phyloP scores from a whole-genome alignment of 2,888 invertebrate species.

The Celastrina argiolus region DNA sequence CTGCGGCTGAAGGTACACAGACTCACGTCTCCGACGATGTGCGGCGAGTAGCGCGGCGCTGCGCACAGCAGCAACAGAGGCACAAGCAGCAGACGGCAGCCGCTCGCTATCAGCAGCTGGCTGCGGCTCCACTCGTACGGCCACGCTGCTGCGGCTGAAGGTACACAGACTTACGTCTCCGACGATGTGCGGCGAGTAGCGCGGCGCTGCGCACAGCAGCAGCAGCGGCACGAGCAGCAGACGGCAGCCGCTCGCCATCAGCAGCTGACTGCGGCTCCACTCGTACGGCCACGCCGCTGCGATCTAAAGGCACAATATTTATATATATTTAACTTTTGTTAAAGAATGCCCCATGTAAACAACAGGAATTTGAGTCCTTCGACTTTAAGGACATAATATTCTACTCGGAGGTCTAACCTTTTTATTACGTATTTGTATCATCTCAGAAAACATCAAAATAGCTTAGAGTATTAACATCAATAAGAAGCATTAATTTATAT shows the following conservation, averaged over 20 bases:
- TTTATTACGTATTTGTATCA: no score
- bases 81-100: conserved; percentile 84
- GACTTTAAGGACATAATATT: no score
- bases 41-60: conserved; percentile 85
- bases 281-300: conserved; percentile 88
- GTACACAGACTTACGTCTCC: conserved; percentile 57
- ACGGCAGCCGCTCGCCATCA: conserved; percentile 85
- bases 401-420: no score
- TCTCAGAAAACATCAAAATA: no score
- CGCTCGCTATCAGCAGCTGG: conserved; percentile 86
- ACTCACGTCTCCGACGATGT: conserved; percentile 79
- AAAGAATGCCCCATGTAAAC: no score
- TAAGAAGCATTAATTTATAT: no score
- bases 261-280: conserved; percentile 88
- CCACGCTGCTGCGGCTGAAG: conserved; percentile 79
- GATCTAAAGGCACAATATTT: conserved; percentile 63
- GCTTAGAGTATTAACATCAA: no score
- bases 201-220: conserved; percentile 88
- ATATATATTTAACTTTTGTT: no score
- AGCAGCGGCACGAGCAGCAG: conserved; percentile 88
- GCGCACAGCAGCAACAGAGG: conserved; percentile 91
- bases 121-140: conserved; percentile 90
- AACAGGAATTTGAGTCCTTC: no score
- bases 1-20: conserved; percentile 44
- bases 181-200: conserved; percentile 84